A percentile compares a stretch with the other conserved stretches of the same genome.
phyloP scores from a whole-genome alignment of 2,113 vertebrate species.

The Procavia capensis region DNA sequence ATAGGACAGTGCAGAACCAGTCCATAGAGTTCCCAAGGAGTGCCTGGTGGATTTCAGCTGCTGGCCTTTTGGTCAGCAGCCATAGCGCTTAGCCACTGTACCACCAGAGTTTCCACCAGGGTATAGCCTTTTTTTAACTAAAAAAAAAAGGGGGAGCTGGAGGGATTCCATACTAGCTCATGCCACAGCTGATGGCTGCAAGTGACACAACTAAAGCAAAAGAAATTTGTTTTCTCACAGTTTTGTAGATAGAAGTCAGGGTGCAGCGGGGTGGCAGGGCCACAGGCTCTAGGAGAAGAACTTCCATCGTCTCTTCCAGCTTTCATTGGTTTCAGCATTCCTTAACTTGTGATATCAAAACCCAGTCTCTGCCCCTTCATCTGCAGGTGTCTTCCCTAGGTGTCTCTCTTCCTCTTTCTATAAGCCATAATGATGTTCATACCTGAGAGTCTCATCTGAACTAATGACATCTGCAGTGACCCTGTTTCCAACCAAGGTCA shows the following conservation, averaged over 20 bases:
- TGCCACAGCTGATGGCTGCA: too few relatives aligned
- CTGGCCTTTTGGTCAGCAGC: too few relatives aligned
- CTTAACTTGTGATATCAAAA: background rate
- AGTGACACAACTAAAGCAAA: too few relatives aligned
- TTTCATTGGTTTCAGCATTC: background rate
- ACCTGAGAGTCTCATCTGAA: background rate
- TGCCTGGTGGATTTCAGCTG: too few relatives aligned
- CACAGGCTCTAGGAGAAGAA: background rate
- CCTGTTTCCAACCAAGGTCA: background rate
- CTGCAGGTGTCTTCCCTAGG: background rate
- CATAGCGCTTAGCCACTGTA: too few relatives aligned
- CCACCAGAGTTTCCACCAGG: too few relatives aligned
- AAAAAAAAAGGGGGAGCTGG: background rate
- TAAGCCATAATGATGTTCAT: background rate
- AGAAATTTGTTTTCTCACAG: too few relatives aligned
- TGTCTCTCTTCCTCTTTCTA: background rate
- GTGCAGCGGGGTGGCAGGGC: too few relatives aligned
- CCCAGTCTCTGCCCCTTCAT: background rate
- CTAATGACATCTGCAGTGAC: background rate
- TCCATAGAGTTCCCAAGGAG: too few relatives aligned
- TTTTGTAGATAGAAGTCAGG: too few relatives aligned
- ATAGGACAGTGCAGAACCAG: too few relatives aligned
- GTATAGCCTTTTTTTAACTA: constrained; percentile 42
- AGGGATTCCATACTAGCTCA: background rate
- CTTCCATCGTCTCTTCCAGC: background rate